Base-by-base conservation (phyloP, 2,888 invertebrate species). In the Nipponacmea schrenckii region DNA sequence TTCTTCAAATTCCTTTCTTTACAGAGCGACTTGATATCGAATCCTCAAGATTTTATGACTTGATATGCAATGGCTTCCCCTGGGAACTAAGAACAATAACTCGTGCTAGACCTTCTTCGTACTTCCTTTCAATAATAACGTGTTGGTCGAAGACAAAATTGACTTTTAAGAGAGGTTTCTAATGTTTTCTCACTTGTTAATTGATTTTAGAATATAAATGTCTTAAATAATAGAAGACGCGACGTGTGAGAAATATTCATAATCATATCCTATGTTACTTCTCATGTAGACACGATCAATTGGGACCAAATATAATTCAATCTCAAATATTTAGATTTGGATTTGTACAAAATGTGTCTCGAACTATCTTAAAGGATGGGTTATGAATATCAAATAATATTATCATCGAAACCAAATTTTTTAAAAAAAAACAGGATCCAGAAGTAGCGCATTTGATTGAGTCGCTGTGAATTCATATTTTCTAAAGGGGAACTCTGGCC, bases 81-180 rank as follows among this genome's bases (percentile, higher is more conserved):
- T 56, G 56, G 56, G 56, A 56, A 24, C 56, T 24, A 56, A 56
- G 56, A 56, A 56, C 56, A 56, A 56, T 56, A 56, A 56, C 56
- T 56, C 56, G 24, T 24, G 24, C 56, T 56, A 39, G 39, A 56
- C 56, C 56, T 12, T 56, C 56, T 56, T 56, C 56, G 24, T 24
- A 56, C 56, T 56, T 24, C 56, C 24, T 56, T 24, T 20, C 10
- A 56, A 24, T 56, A 24, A 56, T 56, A 14, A 56, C 24, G 56
- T 56, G 56, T 56, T 24, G 56, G 24, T 24, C 56, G 24, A 56
- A 24, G 56, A 56, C 56, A 20, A 56, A 24, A 56, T 56, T 56
- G 56, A 56, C 56, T 56, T 56, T 56, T 56, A 56, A 56, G 56
- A 56, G 56, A 56, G 56, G 56, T 24, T 56, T 56, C 56, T 56